Percentiles rank a stretch among this genome's conserved stretches.
Evolutionary conservation across 30 jellyfish, hydroid and myxozoan genomes (phyloP).

Genomic region (Aurelia aurita): DNA sequence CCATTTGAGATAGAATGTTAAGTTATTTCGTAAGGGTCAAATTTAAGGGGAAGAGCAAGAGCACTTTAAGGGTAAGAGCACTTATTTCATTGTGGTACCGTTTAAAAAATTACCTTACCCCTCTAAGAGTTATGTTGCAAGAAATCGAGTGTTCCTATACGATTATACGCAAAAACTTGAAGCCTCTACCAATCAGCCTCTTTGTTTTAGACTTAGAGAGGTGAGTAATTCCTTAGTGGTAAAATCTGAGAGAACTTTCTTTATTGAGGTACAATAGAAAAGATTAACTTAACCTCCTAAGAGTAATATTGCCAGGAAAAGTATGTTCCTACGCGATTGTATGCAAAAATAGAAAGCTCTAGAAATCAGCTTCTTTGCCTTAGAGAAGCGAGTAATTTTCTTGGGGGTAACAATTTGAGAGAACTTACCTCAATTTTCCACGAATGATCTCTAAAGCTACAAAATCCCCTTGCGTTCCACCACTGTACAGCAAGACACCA

Average conservation of each 20-base stretch:
- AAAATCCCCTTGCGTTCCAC: conserved; percentile 96
- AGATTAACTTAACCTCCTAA: not conserved
- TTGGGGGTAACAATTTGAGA: not conserved
- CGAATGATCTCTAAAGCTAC: conserved; percentile 82
- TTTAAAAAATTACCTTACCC: no score
- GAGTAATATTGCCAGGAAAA: no score
- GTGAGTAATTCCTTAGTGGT: no score
- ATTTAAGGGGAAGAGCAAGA: no score
- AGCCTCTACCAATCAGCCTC: not conserved
- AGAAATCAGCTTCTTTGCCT: not conserved
- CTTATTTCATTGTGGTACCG: no score
- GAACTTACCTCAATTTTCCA: conserved; percentile 92
- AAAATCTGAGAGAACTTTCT: not conserved
- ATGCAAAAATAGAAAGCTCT: not conserved
- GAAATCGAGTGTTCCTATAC: no score
- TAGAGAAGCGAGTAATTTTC: not conserved
- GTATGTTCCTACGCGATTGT: no score
- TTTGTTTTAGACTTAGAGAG: not conserved
- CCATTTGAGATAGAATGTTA: no score
- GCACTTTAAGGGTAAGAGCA: no score
- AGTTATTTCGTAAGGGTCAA: no score
- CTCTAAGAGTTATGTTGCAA: not conserved
- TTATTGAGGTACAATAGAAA: no score
- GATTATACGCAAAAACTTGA: not conserved
- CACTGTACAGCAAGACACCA: conserved; percentile 90